A percentile compares a stretch with the other conserved stretches of the same genome.
These are phyloP conservation scores for Sussaba pulchella DNA, from an alignment of 2,888 invertebrate genomes.

Conservation along the genomic window DNA sequence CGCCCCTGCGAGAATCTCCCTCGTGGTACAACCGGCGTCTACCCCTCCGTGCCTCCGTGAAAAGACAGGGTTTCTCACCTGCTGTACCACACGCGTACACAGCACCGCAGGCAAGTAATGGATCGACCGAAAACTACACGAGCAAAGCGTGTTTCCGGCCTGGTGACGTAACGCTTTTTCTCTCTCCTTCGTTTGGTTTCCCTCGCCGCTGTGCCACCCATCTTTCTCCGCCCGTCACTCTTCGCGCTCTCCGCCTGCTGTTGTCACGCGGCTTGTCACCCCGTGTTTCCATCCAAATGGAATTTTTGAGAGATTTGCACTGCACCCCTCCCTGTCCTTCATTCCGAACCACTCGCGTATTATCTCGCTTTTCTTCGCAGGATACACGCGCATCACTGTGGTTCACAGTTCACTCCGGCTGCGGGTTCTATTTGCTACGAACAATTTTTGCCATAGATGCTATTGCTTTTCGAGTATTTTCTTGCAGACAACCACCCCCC, in stretches of 20 bases:
- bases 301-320: constrained; percentile 68
- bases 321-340: constrained; percentile 49
- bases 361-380: constrained; percentile 36
- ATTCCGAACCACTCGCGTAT: constrained; percentile 48
- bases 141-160: constrained; percentile 57
- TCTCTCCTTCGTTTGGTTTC: constrained; percentile 16
- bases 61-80: constrained; percentile 58
- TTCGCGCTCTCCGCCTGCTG: constrained; percentile 44
- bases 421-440: constrained; percentile 39
- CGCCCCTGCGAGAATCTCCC: constrained; percentile 32
- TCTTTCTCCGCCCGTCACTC: constrained; percentile 46
- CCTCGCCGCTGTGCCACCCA: constrained; percentile 42
- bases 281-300: constrained; percentile 67
- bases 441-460: constrained; percentile 56
- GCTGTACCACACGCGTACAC: constrained; percentile 38
- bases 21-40: constrained; percentile 16
- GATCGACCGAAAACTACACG: constrained; percentile 65
- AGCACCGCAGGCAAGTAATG: constrained; percentile 58
- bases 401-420: constrained; percentile 17
- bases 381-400: constrained; percentile 7
- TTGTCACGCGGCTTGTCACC: constrained; percentile 1
- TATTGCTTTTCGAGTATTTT: constrained; percentile 33
- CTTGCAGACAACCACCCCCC: constrained; percentile 22
- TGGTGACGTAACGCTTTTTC: constrained; percentile 61
- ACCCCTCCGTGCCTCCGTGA: constrained; percentile 49